Base-by-base conservation (phyloP, 92 coral and sea anemone genomes). In the Blastomussa wellsi region DNA sequence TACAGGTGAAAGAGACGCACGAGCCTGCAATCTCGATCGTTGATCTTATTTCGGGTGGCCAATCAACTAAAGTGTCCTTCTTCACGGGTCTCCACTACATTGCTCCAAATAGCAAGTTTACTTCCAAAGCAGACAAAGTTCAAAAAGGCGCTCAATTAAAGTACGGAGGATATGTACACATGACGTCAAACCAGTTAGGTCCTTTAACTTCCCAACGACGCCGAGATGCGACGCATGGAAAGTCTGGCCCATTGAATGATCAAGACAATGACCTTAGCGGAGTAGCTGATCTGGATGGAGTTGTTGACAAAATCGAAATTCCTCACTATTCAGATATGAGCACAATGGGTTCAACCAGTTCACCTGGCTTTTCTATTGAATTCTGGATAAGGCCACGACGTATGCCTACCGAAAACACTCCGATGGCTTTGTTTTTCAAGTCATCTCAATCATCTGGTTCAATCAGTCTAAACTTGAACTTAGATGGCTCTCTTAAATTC, bases 201-300 rank as follows among this genome's bases (percentile, higher is more conserved):
- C 64, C 64, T 20, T 22, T 57, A 10, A 20, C 20, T 22, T 57
- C 28, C 26, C 16, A 57, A 57, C 26, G 64, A 4, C 64, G 64
- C 64, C 64, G 64, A 4, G 64, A 57, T 22, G 29, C 28, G 29
- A 57, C 64, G 26, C 28, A 22, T 7, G 28, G 8, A 1, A 57
- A 15, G 64, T 5, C 26, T 22, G 64, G 4, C 0, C 9, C 64
- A 5, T 7, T 22, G 5, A 22, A 1, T 1, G 29, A 57, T 22
- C 20, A 20, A 20, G 64, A 22, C 6, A 5, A 59, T 3, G 82
- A 78, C 38, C 5, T 38, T 5, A 37, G 71, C 33, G 72, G 82
- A 24, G 82, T 60, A 59, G 82, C 82, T 37, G 82, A 78, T 37
- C 72, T 78, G 1, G 82, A 78, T 78, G 82, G 82, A 57, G 31